phyloP scores from a whole-genome alignment of 1,140 invertebrate genomes.

The Palaemon carinicauda region DNA sequence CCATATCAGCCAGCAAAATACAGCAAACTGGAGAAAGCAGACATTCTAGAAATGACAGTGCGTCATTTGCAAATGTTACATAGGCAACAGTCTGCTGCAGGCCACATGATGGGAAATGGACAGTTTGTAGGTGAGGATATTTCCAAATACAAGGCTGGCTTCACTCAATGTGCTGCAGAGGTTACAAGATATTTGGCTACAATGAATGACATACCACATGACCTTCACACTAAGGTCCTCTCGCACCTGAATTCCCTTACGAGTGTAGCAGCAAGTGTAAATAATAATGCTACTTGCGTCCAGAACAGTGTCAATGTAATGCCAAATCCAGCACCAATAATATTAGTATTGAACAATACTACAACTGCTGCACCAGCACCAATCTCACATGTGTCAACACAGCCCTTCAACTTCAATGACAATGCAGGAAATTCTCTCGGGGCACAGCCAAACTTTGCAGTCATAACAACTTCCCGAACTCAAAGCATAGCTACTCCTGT shows the following conservation, averaged over 20 bases:
- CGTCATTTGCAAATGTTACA: conserved; percentile 33
- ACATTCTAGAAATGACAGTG: conserved; percentile 50
- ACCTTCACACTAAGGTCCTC: conserved; percentile 34
- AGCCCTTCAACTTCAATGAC: conserved; percentile 3
- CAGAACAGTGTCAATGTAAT: conserved; percentile 45
- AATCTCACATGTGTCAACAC: not conserved
- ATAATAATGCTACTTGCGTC: conserved; percentile 24
- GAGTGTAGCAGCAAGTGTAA: conserved; percentile 3
- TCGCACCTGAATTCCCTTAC: conserved; percentile 13
- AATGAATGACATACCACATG: conserved; percentile 5
- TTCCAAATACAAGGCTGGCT: conserved; percentile 36
- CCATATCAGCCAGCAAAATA: conserved; percentile 29
- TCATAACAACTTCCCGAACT: not conserved
- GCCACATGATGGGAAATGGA: not conserved
- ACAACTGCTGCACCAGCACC: not conserved
- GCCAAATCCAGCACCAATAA: conserved; percentile 33
- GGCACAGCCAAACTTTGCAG: conserved; percentile 16
- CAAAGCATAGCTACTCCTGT: not conserved
- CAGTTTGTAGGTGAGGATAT: conserved; percentile 2
- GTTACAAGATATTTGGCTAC: conserved; percentile 17
- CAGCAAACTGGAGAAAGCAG: conserved; percentile 44
- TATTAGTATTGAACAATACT: conserved; percentile 29
- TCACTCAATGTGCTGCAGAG: conserved; percentile 43
- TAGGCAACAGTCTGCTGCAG: not conserved
- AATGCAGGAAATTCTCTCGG: conserved; percentile 29